Conservation (phyloP, 2,888 invertebrate species). For the Arge pagana region DNA sequence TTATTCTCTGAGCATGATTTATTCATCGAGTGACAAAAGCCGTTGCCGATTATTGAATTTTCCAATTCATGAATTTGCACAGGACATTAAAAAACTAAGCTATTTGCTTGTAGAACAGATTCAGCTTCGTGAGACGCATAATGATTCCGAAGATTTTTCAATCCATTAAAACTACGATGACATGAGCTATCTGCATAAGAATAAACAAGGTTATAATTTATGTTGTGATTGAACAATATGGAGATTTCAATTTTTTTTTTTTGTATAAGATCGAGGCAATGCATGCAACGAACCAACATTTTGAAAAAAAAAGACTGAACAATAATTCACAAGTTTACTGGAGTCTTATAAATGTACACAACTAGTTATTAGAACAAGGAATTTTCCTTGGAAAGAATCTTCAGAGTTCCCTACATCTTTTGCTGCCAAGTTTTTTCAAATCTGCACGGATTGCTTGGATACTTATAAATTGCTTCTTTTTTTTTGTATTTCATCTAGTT, state of each 20-base stretch:
- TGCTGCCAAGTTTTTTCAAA: background rate
- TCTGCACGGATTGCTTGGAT: background rate
- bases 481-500: conserved; percentile 1
- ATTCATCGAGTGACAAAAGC: background rate
- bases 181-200: background rate
- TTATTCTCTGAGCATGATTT: background rate
- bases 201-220: background rate
- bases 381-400: background rate
- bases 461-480: background rate
- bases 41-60: background rate
- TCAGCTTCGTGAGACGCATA: background rate
- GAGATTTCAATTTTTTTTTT: background rate
- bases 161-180: background rate
- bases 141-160: background rate
- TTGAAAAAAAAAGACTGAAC: background rate
- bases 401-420: background rate
- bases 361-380: background rate
- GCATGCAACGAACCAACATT: conserved; percentile 1
- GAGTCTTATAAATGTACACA: conserved; percentile 2
- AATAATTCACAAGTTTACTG: background rate
- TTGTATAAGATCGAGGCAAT: background rate
- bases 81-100: background rate
- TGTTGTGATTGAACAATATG: background rate
- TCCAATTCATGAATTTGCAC: background rate
- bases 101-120: conserved; percentile 4